A percentile compares a stretch with the other conserved stretches of the same genome.
Conservation (phyloP, 2,113 vertebrate species). For the Peromyscus maniculatus region DNA sequence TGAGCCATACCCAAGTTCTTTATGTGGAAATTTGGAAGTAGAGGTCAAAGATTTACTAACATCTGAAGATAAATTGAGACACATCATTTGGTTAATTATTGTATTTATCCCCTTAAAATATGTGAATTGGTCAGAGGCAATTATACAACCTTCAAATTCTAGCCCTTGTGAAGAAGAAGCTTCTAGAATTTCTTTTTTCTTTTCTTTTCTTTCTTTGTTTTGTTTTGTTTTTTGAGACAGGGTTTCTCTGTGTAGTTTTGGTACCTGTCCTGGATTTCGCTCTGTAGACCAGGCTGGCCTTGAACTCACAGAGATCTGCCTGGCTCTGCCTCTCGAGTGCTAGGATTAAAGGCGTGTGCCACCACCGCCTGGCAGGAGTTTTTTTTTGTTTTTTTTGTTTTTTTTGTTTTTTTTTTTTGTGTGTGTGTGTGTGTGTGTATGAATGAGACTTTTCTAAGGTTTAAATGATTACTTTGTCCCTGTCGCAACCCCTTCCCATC, state of each 20-base stretch:
- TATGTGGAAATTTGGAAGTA: neutral
- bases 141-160: neutral
- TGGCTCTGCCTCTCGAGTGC: neutral
- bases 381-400: too few relatives aligned
- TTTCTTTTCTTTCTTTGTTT: too few relatives aligned
- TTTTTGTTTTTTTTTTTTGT: too few relatives aligned
- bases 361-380: neutral
- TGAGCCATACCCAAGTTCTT: neutral
- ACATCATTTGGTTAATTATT: neutral
- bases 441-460: neutral
- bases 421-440: too few relatives aligned
- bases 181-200: neutral
- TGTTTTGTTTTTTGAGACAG: neutral
- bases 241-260: neutral
- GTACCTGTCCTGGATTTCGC: neutral
- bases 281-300: neutral
- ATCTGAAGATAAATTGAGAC: neutral
- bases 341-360: neutral
- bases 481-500: neutral
- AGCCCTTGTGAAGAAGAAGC: neutral
- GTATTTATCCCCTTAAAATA: slow-evolving; percentile 41
- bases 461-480: neutral
- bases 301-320: neutral
- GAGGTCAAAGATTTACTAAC: neutral
- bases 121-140: neutral